These are phyloP conservation scores for Anoura caudifer DNA, from an alignment of 2,113 vertebrate genomes.

Conservation along the genomic window DNA sequence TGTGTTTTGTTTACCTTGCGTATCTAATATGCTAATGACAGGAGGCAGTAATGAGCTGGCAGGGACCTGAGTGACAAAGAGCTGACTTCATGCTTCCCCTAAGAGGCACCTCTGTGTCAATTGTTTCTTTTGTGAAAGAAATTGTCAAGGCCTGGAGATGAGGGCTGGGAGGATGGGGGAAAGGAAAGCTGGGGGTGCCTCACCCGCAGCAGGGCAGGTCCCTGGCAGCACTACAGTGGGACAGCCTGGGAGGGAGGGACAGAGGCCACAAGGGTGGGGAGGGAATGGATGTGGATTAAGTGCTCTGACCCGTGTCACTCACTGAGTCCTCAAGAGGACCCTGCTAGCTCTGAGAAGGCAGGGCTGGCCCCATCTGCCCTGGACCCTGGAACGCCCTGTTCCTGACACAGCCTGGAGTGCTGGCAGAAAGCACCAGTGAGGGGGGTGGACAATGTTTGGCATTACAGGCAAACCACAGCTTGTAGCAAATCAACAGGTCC, in stretches of 20 bases:
- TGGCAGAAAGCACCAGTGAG: neutral
- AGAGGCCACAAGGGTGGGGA: neutral
- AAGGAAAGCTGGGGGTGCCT: neutral
- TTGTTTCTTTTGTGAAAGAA: slow-evolving; percentile 46
- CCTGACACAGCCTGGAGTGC: too few relatives aligned
- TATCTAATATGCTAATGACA: slow-evolving; percentile 66
- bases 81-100: slow-evolving; percentile 53
- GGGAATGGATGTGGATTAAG: too few relatives aligned
- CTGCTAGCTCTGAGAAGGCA: accelerated
- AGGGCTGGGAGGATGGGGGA: neutral
- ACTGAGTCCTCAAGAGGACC: neutral
- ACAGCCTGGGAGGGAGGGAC: neutral
- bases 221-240: neutral
- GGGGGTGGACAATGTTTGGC: neutral
- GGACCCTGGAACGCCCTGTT: neutral
- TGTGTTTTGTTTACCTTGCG: slow-evolving; percentile 58
- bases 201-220: neutral
- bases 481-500: neutral
- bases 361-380: accelerated
- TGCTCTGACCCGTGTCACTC: too few relatives aligned
- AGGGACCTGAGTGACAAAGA: slow-evolving; percentile 59
- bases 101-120: neutral
- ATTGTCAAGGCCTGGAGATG: neutral
- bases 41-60: slow-evolving; percentile 51
- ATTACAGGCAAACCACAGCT: neutral